A percentile compares a stretch with the other conserved stretches of the same genome.
These are phyloP conservation scores for Bactericera cockerelli DNA, from an alignment of 1,140 invertebrate genomes.

Conservation along the genomic window DNA sequence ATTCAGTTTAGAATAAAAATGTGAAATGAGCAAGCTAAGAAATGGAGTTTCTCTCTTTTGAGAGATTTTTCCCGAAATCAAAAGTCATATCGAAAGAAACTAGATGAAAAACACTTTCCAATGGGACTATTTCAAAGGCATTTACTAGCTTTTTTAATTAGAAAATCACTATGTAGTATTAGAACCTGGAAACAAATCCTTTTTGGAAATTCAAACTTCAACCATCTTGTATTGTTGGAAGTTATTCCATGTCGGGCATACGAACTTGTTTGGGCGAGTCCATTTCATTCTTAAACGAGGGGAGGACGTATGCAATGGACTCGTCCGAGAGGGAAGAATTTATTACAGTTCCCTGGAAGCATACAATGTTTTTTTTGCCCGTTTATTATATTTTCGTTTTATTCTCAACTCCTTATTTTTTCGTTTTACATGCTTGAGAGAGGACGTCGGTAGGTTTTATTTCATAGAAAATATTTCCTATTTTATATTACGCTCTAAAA, in stretches of 20 bases:
- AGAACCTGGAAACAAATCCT: background rate
- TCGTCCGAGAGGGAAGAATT: background rate
- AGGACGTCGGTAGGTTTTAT: no score
- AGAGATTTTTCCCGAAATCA: background rate
- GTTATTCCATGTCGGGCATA: background rate
- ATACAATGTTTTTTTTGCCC: background rate
- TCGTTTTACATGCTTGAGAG: no score
- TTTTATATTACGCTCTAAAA: no score
- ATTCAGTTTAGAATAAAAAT: background rate
- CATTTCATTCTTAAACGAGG: constrained; percentile 6
- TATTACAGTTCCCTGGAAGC: constrained; percentile 8
- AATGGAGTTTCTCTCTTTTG: background rate
- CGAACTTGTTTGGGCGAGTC: constrained; percentile 8
- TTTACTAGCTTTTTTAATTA: background rate
- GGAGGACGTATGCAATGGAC: background rate
- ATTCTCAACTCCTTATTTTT: no score
- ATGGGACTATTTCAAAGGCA: background rate
- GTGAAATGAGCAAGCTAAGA: background rate
- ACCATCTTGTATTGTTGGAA: constrained; percentile 3
- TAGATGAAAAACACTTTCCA: constrained; percentile 6
- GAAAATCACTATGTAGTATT: background rate
- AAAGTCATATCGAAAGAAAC: background rate
- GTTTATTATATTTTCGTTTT: background rate
- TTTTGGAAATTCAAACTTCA: constrained; percentile 1
- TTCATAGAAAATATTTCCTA: no score